Evolutionary conservation across 2,888 invertebrate species (phyloP), one percentile per base, ranked within the genome.

Genomic region (Galerucella nymphaeae): DNA sequence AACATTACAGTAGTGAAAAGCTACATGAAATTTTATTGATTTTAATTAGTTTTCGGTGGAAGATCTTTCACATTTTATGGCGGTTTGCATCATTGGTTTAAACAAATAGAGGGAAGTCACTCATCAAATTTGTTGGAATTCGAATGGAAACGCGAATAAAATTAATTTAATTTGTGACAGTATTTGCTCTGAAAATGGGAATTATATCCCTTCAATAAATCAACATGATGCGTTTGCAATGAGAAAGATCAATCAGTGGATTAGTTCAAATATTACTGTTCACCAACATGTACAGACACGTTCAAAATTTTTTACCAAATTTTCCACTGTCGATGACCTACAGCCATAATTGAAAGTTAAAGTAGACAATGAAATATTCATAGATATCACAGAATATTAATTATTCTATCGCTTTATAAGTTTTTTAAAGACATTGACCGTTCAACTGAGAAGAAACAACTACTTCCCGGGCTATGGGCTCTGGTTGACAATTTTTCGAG

Each of bases 51-150:
- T 59, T 50, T 38, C 6, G 59, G 18, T 20, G 18, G 23, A 45
- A 48, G 48, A 23, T 48, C n/a, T 48, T 57, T 42, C 20, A 65
- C 53, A 65, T 65, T 65, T 65, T 18, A 16, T 13, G 18, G 38
- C 58, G 48, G 48, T 11, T 30, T 57, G 18, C 57, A 58, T 67
- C 58, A 67, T 59, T 59, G 38, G 48, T 45, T 20, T 30, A 57
- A 66, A 67, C 59, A 67, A 58, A 67, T 67, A 67, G 23, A 45
- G 45, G 67, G 59, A 67, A 67, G 67, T 67, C 59, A 59, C 59
- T 67, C 42, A 48, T 30, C 16, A 48, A 59, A 67, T 59, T 67
- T 67, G 67, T 67, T 45, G 42, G 41, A 41, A 66, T 66, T 41
- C n/a, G 57, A 67, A 67, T 59, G 45, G 50, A 13, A 58, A 41